These are phyloP conservation scores for Hormaphis cornu DNA, from an alignment of 1,140 invertebrate species.

Conservation along the genomic window DNA sequence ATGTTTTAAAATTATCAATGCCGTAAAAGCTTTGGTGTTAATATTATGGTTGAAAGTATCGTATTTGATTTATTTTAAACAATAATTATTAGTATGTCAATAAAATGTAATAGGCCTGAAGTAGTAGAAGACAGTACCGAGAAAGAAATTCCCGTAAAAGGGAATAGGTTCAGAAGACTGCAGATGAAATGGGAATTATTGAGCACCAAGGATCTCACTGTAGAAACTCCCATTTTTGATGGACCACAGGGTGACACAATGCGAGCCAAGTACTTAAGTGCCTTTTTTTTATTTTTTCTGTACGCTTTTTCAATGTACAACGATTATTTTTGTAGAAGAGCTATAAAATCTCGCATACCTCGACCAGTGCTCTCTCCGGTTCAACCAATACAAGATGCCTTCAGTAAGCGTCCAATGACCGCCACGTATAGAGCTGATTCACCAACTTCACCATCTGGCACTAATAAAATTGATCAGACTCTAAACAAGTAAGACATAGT, in stretches of 20 bases:
- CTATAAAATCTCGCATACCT: constrained; percentile 55
- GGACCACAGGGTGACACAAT: background rate
- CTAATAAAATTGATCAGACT: constrained; percentile 22
- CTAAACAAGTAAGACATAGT: constrained; percentile 40
- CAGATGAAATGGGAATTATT: constrained; percentile 81
- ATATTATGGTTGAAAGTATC: background rate
- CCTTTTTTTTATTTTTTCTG: background rate
- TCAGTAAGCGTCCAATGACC: constrained; percentile 6
- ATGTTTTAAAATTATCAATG: background rate
- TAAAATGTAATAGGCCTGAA: background rate
- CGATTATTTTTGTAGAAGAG: background rate
- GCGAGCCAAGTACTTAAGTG: background rate
- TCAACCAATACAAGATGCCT: constrained; percentile 36
- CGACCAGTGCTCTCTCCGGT: constrained; percentile 54
- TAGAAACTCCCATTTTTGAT: constrained; percentile 20
- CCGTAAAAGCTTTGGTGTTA: background rate
- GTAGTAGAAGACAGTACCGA: background rate
- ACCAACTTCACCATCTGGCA: constrained; percentile 40
- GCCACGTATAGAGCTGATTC: constrained; percentile 43
- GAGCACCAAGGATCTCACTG: constrained; percentile 44
- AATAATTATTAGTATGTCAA: too few species aligned
- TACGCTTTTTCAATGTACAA: background rate
- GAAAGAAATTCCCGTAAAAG: background rate
- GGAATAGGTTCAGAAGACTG: constrained; percentile 41
- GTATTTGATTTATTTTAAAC: background rate